A percentile compares a stretch with the other conserved stretches of the same genome.
Evolutionary conservation across 23 tunicate species (phyloP).

Genomic region (Clavelina lepadiformis): DNA sequence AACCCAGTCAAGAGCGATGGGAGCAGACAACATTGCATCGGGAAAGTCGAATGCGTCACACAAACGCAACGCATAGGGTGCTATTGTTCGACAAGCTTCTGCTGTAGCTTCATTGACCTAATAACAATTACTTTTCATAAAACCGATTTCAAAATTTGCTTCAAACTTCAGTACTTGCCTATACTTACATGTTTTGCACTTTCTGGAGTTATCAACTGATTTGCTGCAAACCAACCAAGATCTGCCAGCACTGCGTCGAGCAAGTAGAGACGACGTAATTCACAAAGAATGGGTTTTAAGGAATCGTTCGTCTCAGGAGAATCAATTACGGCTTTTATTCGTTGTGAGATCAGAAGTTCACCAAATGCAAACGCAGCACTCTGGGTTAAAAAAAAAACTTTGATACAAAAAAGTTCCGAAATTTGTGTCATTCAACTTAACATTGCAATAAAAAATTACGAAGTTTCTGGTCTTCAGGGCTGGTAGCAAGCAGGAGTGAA

Average conservation of each 20-base stretch:
- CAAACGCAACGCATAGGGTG: slow-evolving; percentile 55
- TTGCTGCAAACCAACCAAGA: slow-evolving; percentile 83
- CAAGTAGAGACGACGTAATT: slow-evolving; percentile 52
- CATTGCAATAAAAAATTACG: no score
- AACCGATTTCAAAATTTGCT: neutral
- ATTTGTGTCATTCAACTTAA: no score
- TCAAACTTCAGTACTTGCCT: neutral
- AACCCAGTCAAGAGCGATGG: slow-evolving; percentile 88
- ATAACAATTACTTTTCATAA: no score
- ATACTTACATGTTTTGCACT: slow-evolving; percentile 54
- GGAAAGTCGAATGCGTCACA: slow-evolving; percentile 68
- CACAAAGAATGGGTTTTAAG: slow-evolving; percentile 52
- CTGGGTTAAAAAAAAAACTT: slow-evolving; percentile 15
- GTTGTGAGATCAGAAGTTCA: slow-evolving; percentile 57
- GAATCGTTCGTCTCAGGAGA: slow-evolving; percentile 48
- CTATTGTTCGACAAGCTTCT: slow-evolving; percentile 58
- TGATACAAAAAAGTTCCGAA: neutral
- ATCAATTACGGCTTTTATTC: slow-evolving; percentile 41
- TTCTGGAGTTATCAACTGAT: slow-evolving; percentile 50
- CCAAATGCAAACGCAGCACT: slow-evolving; percentile 84
- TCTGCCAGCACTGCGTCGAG: slow-evolving; percentile 72
- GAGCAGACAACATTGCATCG: slow-evolving; percentile 88
- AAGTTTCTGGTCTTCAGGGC: no score
- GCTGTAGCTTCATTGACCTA: slow-evolving; percentile 78
- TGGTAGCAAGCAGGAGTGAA: no score